Evolutionary conservation across 2,888 invertebrate species (phyloP).

Genomic region (Dimorphilus gyrociliatus): DNA sequence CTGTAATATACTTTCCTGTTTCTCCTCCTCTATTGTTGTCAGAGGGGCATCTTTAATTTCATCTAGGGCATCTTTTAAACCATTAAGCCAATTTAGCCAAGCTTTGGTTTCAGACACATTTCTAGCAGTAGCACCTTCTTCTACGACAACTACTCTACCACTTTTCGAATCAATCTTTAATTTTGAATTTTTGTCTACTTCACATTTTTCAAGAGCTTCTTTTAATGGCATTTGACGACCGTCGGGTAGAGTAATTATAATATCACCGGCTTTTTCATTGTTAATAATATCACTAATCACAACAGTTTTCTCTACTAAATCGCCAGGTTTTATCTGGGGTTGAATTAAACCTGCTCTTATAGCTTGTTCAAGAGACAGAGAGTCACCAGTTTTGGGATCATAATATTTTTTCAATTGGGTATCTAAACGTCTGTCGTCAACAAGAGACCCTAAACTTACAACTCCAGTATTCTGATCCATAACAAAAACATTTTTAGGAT

Average conservation of each 20-base stretch:
- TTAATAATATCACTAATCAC: no score
- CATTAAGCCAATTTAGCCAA: constrained; percentile 22
- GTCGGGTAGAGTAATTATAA: constrained; percentile 22
- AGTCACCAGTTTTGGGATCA: constrained; percentile 56
- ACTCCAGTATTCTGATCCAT: no score
- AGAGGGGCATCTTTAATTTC: no score
- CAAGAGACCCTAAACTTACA: no score
- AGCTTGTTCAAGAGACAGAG: constrained; percentile 76
- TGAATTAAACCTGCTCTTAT: constrained; percentile 51
- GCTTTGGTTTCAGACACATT: constrained; percentile 21
- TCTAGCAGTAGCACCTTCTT: constrained; percentile 21
- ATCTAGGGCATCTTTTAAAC: constrained; percentile 18
- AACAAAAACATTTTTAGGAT: no score
- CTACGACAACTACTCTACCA: constrained; percentile 18
- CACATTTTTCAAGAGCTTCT: constrained; percentile 53
- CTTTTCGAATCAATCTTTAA: constrained; percentile 41
- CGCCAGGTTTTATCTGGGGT: no score
- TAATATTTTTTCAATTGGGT: no score
- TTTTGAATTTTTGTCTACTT: constrained; percentile 49
- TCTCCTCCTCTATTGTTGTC: no score
- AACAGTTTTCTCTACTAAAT: no score
- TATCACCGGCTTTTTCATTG: constrained; percentile 19
- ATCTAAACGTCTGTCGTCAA: no score
- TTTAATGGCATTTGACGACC: constrained; percentile 42
- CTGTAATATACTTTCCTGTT: no score